Percentiles rank a stretch among this genome's conserved stretches.
These are phyloP conservation scores for Leucophora obtusa DNA, from an alignment of 2,888 invertebrate genomes.

Conservation along the genomic window DNA sequence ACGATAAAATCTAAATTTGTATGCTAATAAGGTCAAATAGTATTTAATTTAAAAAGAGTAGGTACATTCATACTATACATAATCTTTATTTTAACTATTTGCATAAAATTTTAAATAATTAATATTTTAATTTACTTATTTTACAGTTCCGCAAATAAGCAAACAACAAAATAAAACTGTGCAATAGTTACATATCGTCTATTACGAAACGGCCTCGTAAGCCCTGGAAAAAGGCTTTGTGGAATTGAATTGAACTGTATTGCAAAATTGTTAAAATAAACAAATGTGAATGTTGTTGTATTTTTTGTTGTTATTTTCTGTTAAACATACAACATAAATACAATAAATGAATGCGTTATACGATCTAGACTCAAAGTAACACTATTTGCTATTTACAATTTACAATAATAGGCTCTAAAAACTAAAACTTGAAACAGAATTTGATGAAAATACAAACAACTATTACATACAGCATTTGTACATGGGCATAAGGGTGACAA, in stretches of 20 bases:
- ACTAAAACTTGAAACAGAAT: conserved; percentile 47
- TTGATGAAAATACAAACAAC: conserved; percentile 44
- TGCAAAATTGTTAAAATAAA: conserved; percentile 58
- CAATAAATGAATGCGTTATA: conserved; percentile 61
- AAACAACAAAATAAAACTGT: conserved; percentile 16
- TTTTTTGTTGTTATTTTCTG: conserved; percentile 7
- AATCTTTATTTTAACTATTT: conserved; percentile 17
- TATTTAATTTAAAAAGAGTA: neutral
- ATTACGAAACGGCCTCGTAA: neutral
- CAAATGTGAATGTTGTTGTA: conserved; percentile 46
- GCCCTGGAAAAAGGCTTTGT: conserved; percentile 33
- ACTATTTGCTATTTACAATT: conserved; percentile 47
- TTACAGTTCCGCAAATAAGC: conserved; percentile 13
- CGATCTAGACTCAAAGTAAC: conserved; percentile 51
- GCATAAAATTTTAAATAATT: conserved; percentile 57
- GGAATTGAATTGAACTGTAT: conserved; percentile 58
- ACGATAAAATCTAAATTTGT: too few species aligned
- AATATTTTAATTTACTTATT: conserved; percentile 59
- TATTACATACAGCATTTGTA: conserved; percentile 16
- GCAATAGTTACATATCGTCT: neutral
- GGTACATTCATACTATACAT: neutral
- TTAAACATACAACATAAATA: conserved; percentile 41
- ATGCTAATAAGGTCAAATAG: neutral
- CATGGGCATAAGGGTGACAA: neutral
- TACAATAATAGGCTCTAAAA: conserved; percentile 51